Evolutionary conservation across 2,888 invertebrate species (phyloP).

Genomic region (Sinohyriopsis cumingii): DNA sequence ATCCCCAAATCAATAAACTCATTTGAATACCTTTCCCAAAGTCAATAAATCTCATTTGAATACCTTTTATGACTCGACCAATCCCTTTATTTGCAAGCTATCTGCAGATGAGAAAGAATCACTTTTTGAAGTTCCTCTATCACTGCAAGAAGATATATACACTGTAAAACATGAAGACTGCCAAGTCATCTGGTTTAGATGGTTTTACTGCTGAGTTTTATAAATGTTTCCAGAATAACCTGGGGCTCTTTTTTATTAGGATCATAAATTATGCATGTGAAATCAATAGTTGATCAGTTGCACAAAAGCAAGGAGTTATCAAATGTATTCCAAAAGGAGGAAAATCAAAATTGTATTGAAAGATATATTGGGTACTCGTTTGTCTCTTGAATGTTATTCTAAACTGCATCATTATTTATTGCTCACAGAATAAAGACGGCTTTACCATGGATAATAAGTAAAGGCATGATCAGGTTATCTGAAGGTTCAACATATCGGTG

Average conservation of each 20-base stretch:
- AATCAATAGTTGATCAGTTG: neutral
- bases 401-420: constrained; percentile 5
- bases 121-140: constrained; percentile 1
- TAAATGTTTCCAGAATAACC: neutral
- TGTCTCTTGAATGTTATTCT: neutral
- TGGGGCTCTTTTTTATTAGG: no score
- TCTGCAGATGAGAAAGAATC: constrained; percentile 1
- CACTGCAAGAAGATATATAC: constrained; percentile 1
- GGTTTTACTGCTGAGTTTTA: constrained; percentile 7
- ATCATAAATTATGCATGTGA: neutral
- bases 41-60: neutral
- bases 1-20: neutral
- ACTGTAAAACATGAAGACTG: constrained; percentile 6
- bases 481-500: no score
- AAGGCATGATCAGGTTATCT: no score
- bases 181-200: constrained; percentile 5
- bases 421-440: neutral
- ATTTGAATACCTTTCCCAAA: neutral
- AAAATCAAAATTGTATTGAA: neutral
- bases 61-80: constrained; percentile 1
- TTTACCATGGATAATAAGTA: no score
- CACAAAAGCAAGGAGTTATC: constrained; percentile 1
- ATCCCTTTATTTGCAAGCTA: constrained; percentile 6
- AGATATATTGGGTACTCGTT: neutral
- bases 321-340: constrained; percentile 1